These are phyloP conservation scores for Leptopterna dolabrata DNA, from an alignment of 2,888 invertebrate genomes.

Conservation along the genomic window DNA sequence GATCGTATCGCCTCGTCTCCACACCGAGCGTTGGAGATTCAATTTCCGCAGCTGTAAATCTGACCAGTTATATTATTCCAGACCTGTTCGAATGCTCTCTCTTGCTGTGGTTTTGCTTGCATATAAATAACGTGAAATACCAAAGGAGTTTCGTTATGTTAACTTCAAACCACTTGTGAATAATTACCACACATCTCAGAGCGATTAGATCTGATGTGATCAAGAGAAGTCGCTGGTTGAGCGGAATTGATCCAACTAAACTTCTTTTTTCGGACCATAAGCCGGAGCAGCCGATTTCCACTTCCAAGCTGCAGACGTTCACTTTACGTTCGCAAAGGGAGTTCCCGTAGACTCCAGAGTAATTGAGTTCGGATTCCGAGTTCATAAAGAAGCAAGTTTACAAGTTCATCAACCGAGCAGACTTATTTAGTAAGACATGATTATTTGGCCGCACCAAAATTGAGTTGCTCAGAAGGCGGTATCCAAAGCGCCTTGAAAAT, in stretches of 20 bases:
- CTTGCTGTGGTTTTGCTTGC: neutral
- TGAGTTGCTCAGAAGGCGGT: neutral
- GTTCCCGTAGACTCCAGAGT: neutral
- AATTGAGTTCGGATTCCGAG: neutral
- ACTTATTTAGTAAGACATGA: neutral
- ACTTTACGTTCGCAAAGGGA: neutral
- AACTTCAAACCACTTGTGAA: too few species aligned
- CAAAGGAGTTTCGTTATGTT: too few species aligned
- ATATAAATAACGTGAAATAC: too few species aligned
- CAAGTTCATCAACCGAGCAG: conserved; percentile 4
- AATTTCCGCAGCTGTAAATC: conserved; percentile 31
- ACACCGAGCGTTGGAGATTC: neutral
- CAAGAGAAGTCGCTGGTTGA: too few species aligned
- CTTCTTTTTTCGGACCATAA: neutral
- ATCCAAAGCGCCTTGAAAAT: neutral
- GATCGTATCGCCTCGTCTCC: neutral
- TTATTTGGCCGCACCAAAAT: neutral
- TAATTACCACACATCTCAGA: neutral
- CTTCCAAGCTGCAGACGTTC: neutral
- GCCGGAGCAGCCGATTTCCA: neutral
- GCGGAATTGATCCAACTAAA: neutral
- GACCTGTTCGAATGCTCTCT: neutral
- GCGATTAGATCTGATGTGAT: neutral
- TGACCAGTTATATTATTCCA: conserved; percentile 20
- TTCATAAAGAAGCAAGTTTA: conserved; percentile 4